Base-by-base conservation (phyloP, 2,888 invertebrate species). In the Nomada fucata region DNA sequence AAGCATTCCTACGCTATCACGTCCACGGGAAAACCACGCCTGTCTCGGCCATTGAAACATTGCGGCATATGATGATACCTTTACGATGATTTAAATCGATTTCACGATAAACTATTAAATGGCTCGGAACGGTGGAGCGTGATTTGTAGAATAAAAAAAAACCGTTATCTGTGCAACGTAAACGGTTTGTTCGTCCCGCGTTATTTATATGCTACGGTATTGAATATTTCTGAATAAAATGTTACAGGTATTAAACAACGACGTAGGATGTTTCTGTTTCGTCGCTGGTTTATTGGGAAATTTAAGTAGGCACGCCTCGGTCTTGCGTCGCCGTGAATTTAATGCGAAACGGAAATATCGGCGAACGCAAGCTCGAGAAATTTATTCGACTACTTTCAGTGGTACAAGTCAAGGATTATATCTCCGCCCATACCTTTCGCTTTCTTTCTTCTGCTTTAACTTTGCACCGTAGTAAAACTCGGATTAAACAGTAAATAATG, bases 51-150 rank as follows among this genome's bases (percentile, higher is more conserved):
- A 64, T 57, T 71, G 79, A 79, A 79, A 57, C 79, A 55, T 50
- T 61, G 52, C 42, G 4, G 57, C 50, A 20, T 23, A 42, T 67
- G 67, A 72, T 68, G 60, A 55, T 55, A 29, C 55, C n/a, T 44
- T 55, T 18, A 20, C 55, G 64, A 68, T 52, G 60, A 64, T 72
- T 60, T 50, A 67, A 80, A 61, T 67, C 44, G 71, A 79, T 61
- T 52, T 50, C 53, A 11, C n/a, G 52, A 44, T 63, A 52, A 52
- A 59, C 26, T 29, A 64, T 61, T 61, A 44, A 60, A 63, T 47
- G 72, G 47, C 52, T 23, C n/a, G 23, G 36, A 4, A 47, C 80
- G 36, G n/a, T 57, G 71, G 52, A 79, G 53, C 57, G 26, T 26
- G 57, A 36, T 11, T 59, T 5, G 63, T 1, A 29, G 20, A 26